Evolutionary conservation across 2,113 vertebrate genomes (phyloP).

Genomic region (Pan troglodytes): NHGRI_mPanTro3-v2.1_pri NC_072414.2:49094501-49095000

Average conservation of each 20-base stretch:
- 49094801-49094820: not conserved
- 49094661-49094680: not conserved
- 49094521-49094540: not conserved
- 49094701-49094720: not conserved
- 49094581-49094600: not conserved
- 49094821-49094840: not conserved
- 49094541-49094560: not conserved
- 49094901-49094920: not conserved
- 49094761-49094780: not conserved
- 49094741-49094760: not conserved
- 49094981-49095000: not conserved
- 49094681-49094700: not conserved
- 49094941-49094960: not conserved
- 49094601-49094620: not conserved
- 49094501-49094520: not conserved
- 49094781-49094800: not conserved
- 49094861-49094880: not conserved
- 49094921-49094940: not conserved
- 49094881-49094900: not conserved
- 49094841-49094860: not conserved
- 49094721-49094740: not conserved
- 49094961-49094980: not conserved
- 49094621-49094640: not conserved
- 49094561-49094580: not conserved
- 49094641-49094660: not conserved